Evolutionary conservation across 2,113 vertebrate genomes (phyloP), one percentile per base, ranked within the genome.

Genomic region (Grus americana): DNA sequence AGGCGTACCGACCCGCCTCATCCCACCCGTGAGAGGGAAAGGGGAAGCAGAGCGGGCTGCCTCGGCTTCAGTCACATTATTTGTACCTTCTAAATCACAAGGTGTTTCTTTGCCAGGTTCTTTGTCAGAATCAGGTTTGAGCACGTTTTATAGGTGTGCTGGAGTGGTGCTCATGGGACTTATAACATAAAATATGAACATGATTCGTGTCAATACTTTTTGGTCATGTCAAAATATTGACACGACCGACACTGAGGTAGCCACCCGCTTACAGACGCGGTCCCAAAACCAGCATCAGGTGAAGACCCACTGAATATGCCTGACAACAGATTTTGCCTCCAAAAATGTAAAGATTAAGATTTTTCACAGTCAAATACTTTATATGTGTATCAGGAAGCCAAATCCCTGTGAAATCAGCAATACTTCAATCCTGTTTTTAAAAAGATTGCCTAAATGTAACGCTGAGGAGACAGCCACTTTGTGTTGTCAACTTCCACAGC

Each of bases 1-100:
- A 50, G 79, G 34, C 3, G 1, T 3, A 30, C 15, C 3, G 0
- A 21, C 20, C 8, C 2, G 0, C 3, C 20, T 22, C 73, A 47
- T 8, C 57, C 58, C 70, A 30, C 12, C 38, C 8, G 16, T 1
- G 2, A 34, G n/a, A 29, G n/a, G 49, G 11, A 61, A 16, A 5
- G 16, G 23, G 14, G 20, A 38, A 44, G 23, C 63, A 26, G 5
- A 46, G 34, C 1, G 11, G 12, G 16, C 11, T 40, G 29, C 15
- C 34, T 30, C 30, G 20, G 2, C 4, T 75, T 12, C 18, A 63
- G 38, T 15, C 6, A 1, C 2, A 3, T 63, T 32, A 67, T 30
- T 76, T 49, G n/a, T 57, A n/a, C 10, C 10, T 27, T 2, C 32
- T 16, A 54, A 70, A 79, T 3, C 57, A 44, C 75, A 49, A 19